Conservation (phyloP, 1,140 invertebrate species). For the Drosophila nigrodunni region DNA sequence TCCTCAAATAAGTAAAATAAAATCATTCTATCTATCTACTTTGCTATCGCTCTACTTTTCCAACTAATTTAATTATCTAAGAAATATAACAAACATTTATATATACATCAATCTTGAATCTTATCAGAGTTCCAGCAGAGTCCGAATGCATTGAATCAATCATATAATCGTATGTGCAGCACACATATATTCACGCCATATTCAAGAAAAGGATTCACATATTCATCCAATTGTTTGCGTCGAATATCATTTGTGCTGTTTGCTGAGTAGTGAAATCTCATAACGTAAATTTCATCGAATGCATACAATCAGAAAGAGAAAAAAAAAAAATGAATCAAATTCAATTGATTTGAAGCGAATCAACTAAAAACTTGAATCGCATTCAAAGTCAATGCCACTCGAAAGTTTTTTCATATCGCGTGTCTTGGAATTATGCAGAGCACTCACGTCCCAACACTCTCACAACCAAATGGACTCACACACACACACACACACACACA, state of each 20-base stretch:
- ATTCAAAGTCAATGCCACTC: slow-evolving; percentile 51
- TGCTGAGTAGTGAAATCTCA: slow-evolving; percentile 82
- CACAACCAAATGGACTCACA: slow-evolving; percentile 26
- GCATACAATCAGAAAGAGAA: slow-evolving; percentile 38
- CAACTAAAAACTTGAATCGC: slow-evolving; percentile 27
- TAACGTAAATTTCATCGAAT: slow-evolving; percentile 84
- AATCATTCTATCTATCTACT: slow-evolving; percentile 18
- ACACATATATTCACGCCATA: slow-evolving; percentile 63
- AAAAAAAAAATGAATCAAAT: slow-evolving; percentile 21
- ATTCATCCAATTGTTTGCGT: slow-evolving; percentile 22
- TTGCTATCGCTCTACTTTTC: slow-evolving; percentile 51
- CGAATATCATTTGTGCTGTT: slow-evolving; percentile 78
- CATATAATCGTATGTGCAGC: slow-evolving; percentile 40
- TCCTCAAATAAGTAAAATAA: slow-evolving; percentile 5
- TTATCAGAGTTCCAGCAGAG: slow-evolving; percentile 37
- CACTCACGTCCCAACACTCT: slow-evolving; percentile 39
- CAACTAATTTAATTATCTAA: slow-evolving; percentile 18
- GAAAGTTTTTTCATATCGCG: slow-evolving; percentile 61
- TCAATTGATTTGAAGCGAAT: slow-evolving; percentile 38
- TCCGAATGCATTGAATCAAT: slow-evolving; percentile 32
- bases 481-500: slow-evolving; percentile 15
- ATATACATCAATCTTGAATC: slow-evolving; percentile 35
- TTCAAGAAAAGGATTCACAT: slow-evolving; percentile 20
- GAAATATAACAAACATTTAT: slow-evolving; percentile 23
- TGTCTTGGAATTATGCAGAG: slow-evolving; percentile 57